Conservation (phyloP, 2,888 invertebrate species). For the Mayetiola destructor region DNA sequence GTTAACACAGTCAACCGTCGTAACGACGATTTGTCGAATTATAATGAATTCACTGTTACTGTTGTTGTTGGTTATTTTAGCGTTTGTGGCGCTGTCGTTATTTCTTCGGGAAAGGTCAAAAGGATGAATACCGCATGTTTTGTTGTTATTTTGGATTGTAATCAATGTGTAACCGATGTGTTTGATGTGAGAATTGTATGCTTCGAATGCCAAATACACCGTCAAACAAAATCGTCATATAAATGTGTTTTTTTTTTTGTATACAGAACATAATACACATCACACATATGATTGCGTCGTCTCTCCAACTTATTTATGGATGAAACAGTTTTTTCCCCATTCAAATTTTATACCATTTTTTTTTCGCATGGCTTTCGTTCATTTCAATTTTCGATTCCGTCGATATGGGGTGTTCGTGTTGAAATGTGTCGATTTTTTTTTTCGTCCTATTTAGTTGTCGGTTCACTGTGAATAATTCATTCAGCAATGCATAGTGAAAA, state of each 20-base stretch:
- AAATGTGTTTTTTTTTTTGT: no score
- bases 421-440: neutral
- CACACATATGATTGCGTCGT: no score
- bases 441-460: neutral
- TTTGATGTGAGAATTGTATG: neutral
- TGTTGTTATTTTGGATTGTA: constrained; percentile 11
- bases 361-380: neutral
- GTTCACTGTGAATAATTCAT: neutral
- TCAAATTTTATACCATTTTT: neutral
- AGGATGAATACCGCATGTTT: constrained; percentile 12
- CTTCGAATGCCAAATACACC: no score
- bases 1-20: no score
- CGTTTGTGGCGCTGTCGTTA: neutral
- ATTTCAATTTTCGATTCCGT: neutral
- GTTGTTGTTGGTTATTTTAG: no score
- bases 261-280: no score
- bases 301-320: constrained; percentile 5
- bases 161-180: constrained; percentile 10
- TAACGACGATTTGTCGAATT: no score
- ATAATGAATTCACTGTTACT: no score
- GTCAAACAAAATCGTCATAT: no score
- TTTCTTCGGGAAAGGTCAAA: constrained; percentile 2
- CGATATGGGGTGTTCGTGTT: neutral
- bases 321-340: neutral
- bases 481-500: constrained; percentile 5